Evolutionary conservation across 2,113 vertebrate genomes (phyloP), one percentile per base, ranked within the genome.

Genomic region (Caranx melampygus): DNA sequence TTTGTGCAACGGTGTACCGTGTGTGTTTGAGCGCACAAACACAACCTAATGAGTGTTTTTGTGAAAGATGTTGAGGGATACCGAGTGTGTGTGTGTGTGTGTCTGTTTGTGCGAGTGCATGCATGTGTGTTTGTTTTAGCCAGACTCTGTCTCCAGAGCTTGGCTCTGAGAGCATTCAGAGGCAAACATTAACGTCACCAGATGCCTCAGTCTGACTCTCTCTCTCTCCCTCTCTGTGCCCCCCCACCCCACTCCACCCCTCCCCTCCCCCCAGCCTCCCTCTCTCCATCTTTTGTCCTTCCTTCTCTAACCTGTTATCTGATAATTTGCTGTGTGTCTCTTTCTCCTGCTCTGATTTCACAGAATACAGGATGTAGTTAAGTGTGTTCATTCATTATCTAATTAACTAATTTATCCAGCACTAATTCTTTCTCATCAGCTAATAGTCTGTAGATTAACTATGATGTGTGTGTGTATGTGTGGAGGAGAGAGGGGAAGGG

Each of bases 371-470:
- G 80, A 88, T 89, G 76, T 79, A 68, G 84, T 87, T 75, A 87
- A 89, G 90, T 72, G 86, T 86, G 81, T 88, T 88, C 83, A 76
- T 86, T 91, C 85, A 88, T 92, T 93, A 91, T 83, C 90, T 91
- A 86, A 92, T 93, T 89, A 92, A 87, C 85, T 82, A 59, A 90
- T 91, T 92, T 85, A 89, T 76, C 79, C 72, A 81, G 78, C 70
- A 9, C 82, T 89, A 88, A 92, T 93, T 91, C 83, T 82, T 89
- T 78, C 82, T 90, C 88, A 91, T 93, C 86, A 88, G 79, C 83
- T 87, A 86, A 89, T 85, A 88, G 86, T 81, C 37, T 75, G 83
- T 80, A 86, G 89, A 91, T 92, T 88, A 89, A 83, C 47, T 82
- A 81, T 74, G 87, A 81, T 31, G 58, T 60, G 79, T 59, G 75